phyloP scores from a whole-genome alignment of 2,888 invertebrate species.

The Megastigmus dorsalis region DNA sequence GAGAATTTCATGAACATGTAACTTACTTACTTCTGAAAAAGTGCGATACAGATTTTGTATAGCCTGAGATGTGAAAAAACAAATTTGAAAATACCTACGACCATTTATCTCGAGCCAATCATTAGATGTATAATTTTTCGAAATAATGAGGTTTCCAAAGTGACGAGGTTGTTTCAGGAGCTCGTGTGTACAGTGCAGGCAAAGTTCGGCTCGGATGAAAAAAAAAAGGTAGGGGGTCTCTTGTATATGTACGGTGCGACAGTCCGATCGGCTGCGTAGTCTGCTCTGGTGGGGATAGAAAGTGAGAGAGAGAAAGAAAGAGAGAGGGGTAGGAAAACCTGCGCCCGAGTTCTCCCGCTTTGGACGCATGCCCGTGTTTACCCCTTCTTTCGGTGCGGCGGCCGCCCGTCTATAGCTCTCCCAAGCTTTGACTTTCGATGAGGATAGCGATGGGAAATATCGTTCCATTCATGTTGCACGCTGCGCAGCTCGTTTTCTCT shows the following conservation, averaged over 20 bases:
- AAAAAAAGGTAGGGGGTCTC: slow-evolving; percentile 9
- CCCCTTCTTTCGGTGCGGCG: no score
- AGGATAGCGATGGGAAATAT: slow-evolving; percentile 60
- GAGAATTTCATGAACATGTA: no score
- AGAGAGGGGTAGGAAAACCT: slow-evolving; percentile 65
- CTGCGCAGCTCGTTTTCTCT: no score
- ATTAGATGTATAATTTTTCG: slow-evolving; percentile 23
- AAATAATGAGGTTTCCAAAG: slow-evolving; percentile 15
- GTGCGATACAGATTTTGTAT: no score
- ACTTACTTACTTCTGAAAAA: no score
- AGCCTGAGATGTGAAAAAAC: no score
- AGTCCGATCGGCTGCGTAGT: neutral
- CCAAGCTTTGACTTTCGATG: slow-evolving; percentile 65
- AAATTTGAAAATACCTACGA: no score
- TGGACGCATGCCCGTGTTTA: slow-evolving; percentile 69
- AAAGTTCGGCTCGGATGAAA: neutral
- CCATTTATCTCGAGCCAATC: neutral
- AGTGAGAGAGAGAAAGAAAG: no score
- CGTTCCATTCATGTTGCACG: slow-evolving; percentile 23
- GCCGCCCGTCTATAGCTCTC: slow-evolving; percentile 57
- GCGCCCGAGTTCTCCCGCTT: slow-evolving; percentile 68
- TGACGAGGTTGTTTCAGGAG: slow-evolving; percentile 22
- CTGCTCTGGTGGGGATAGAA: neutral
- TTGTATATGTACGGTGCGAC: no score
- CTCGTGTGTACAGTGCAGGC: no score